phyloP scores from a whole-genome alignment of 2,888 invertebrate species.

The Parnassius orleans region DNA sequence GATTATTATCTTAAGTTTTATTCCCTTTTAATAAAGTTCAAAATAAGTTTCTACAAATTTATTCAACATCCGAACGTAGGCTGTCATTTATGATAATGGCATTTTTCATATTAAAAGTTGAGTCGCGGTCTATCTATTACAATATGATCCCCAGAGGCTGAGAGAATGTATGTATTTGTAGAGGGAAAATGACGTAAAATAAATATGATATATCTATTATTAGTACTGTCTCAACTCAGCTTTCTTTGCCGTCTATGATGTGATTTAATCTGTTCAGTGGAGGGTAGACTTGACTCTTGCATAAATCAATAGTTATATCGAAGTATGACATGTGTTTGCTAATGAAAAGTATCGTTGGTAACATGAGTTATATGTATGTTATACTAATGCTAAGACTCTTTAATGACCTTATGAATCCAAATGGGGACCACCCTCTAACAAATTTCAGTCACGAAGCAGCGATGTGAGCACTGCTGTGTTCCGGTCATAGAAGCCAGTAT shows the following conservation, averaged over 20 bases:
- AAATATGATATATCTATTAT: constrained; percentile 22
- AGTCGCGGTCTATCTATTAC: constrained; percentile 30
- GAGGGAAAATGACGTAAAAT: constrained; percentile 25
- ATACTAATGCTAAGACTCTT: too few species aligned
- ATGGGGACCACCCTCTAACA: too few species aligned
- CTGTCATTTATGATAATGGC: constrained; percentile 67
- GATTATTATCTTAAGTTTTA: constrained; percentile 7
- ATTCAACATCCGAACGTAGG: constrained; percentile 17
- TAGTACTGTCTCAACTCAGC: neutral
- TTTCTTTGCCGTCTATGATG: neutral
- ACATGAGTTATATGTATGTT: too few species aligned
- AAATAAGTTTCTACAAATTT: constrained; percentile 20
- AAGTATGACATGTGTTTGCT: too few species aligned
- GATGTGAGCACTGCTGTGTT: too few species aligned
- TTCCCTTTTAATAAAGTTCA: constrained; percentile 26
- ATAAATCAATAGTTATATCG: too few species aligned
- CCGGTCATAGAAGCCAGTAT: too few species aligned
- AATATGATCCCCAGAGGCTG: constrained; percentile 15
- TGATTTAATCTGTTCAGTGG: constrained; percentile 16
- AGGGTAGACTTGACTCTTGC: neutral
- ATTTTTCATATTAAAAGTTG: constrained; percentile 79
- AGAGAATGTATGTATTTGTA: constrained; percentile 29
- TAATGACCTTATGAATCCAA: too few species aligned
- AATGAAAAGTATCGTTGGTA: too few species aligned
- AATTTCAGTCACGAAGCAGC: too few species aligned